These are phyloP conservation scores for Spizaetus ornatus DNA, from an alignment of 2,113 vertebrate genomes.

Conservation along the genomic window DNA sequence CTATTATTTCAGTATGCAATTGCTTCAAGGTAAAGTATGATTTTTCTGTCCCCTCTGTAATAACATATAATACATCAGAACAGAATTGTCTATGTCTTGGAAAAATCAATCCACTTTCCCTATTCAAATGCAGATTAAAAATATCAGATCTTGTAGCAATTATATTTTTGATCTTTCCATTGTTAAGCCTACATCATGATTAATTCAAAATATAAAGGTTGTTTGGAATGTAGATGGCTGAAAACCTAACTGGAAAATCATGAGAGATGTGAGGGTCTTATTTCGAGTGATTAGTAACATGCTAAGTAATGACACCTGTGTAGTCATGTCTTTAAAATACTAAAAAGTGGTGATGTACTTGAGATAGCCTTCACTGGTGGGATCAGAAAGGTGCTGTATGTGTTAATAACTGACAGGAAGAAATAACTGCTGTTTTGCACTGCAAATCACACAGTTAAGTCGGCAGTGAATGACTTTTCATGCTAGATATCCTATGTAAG, in stretches of 20 bases:
- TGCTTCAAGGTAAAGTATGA: constrained; percentile 63
- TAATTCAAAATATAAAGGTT: constrained; percentile 64
- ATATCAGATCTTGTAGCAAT: constrained; percentile 73
- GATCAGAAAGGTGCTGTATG: background rate
- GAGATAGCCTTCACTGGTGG: background rate
- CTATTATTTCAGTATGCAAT: constrained; percentile 68
- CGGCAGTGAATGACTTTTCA: background rate
- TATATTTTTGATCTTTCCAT: constrained; percentile 74
- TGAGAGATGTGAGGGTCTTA: background rate
- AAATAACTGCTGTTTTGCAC: background rate
- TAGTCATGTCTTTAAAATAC: background rate
- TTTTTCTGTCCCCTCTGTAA: constrained; percentile 70
- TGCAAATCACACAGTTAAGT: background rate
- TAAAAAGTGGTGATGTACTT: background rate
- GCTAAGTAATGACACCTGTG: background rate
- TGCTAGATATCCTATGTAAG: background rate
- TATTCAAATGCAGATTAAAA: constrained; percentile 51
- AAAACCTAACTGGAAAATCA: constrained; percentile 56
- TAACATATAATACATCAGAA: constrained; percentile 63
- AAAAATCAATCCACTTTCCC: constrained; percentile 36
- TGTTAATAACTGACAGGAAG: background rate
- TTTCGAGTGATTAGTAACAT: background rate
- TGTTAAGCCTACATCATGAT: constrained; percentile 39
- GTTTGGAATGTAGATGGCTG: constrained; percentile 49
- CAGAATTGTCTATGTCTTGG: constrained; percentile 64